Evolutionary conservation across 2,888 invertebrate genomes (phyloP).

Genomic region (Schizotus pectinicornis): DNA sequence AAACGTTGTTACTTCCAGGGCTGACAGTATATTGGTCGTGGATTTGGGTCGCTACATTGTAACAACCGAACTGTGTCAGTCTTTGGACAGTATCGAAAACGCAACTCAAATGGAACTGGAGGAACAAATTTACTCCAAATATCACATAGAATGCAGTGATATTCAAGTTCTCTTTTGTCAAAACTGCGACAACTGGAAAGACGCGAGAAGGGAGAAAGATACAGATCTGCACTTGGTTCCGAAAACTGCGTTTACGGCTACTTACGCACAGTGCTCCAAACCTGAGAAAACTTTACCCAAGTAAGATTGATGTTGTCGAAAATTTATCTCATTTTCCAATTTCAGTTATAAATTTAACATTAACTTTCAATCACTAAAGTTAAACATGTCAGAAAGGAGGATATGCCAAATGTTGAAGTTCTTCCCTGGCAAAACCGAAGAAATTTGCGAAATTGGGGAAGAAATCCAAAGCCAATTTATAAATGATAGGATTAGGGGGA

Average conservation of each 20-base stretch:
- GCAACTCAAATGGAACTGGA: slow-evolving; percentile 84
- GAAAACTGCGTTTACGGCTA: slow-evolving; percentile 60
- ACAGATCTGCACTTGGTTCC: slow-evolving; percentile 78
- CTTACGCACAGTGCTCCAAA: slow-evolving; percentile 50
- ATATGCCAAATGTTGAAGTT: slow-evolving; percentile 72
- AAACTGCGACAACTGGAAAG: slow-evolving; percentile 76
- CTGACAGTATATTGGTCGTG: slow-evolving; percentile 73
- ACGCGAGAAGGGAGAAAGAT: slow-evolving; percentile 71
- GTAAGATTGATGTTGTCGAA: slow-evolving; percentile 35
- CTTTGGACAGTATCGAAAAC: slow-evolving; percentile 71
- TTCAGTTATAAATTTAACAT: slow-evolving; percentile 77
- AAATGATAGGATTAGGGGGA: slow-evolving; percentile 37
- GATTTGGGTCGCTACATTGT: slow-evolving; percentile 75
- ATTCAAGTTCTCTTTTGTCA: slow-evolving; percentile 69
- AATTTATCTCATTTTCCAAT: slow-evolving; percentile 11
- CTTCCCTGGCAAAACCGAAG: slow-evolving; percentile 44
- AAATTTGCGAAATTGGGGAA: slow-evolving; percentile 51
- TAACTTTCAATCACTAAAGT: slow-evolving; percentile 72
- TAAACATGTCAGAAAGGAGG: slow-evolving; percentile 78
- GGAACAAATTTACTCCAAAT: slow-evolving; percentile 78
- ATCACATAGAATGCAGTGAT: slow-evolving; percentile 72
- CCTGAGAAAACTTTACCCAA: slow-evolving; percentile 52
- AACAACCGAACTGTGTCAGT: slow-evolving; percentile 76
- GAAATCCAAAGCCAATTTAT: slow-evolving; percentile 56
- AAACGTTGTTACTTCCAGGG: slow-evolving; percentile 56